Percentiles rank a stretch among this genome's conserved stretches.
Conservation (phyloP, 2,797 vertebrate species). For the Falco naumanni region DNA sequence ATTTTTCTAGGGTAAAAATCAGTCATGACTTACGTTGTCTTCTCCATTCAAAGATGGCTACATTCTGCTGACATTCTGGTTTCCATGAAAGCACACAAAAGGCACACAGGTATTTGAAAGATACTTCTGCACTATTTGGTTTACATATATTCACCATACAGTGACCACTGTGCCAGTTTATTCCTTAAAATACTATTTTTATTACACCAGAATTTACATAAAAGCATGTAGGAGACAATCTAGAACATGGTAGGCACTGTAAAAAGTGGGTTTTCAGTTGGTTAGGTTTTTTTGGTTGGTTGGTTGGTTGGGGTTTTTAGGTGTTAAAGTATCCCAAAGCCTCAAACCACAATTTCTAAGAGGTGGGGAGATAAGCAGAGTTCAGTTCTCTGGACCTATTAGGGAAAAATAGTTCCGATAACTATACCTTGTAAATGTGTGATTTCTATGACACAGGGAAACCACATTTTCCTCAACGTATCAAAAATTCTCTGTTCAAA, state of each 20-base stretch:
- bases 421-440: fast-evolving
- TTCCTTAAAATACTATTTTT: background rate
- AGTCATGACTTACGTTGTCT: background rate
- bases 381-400: background rate
- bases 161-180: background rate
- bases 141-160: background rate
- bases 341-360: background rate
- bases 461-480: background rate
- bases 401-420: background rate
- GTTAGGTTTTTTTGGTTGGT: background rate
- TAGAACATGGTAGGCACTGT: background rate
- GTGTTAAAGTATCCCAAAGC: background rate
- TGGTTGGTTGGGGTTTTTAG: background rate
- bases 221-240: background rate
- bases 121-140: background rate
- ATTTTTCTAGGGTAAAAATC: background rate
- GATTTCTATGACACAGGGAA: background rate
- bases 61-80: background rate
- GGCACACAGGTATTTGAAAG: background rate
- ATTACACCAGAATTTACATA: background rate
- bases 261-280: background rate
- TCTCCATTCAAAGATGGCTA: background rate
- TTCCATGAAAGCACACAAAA: background rate
- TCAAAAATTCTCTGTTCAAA: background rate
- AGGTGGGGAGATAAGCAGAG: background rate